These are phyloP conservation scores for Achlya flavicornis DNA, from an alignment of 2,888 invertebrate species.

Conservation along the genomic window DNA sequence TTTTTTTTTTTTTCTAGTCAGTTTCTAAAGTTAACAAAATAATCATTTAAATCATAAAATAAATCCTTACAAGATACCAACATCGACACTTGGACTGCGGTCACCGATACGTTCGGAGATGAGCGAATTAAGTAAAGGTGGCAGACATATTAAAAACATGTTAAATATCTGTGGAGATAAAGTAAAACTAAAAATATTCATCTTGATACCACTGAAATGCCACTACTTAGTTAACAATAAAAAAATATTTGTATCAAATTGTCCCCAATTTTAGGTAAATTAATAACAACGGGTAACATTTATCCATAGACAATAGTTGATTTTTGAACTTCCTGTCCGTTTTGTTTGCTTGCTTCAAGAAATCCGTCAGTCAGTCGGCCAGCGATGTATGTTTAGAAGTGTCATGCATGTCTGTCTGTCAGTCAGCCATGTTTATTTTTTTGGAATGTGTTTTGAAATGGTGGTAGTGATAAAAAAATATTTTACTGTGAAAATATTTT, in stretches of 20 bases:
- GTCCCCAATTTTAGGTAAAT: background rate
- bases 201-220: no score
- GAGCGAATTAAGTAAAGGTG: no score
- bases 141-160: no score
- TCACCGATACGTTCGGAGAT: no score
- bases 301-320: slow-evolving; percentile 40
- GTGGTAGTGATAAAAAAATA: slow-evolving; percentile 74
- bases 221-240: no score
- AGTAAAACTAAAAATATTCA: no score
- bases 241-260: slow-evolving; percentile 69
- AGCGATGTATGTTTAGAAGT: background rate
- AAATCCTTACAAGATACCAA: no score
- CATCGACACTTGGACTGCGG: no score
- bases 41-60: no score
- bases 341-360: background rate
- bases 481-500: slow-evolving; percentile 62
- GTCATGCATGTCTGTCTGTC: slow-evolving; percentile 32
- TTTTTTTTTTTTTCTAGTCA: no score
- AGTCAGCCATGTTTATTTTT: slow-evolving; percentile 82
- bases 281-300: background rate
- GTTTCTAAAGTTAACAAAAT: no score
- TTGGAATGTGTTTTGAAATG: slow-evolving; percentile 76
- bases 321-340: slow-evolving; percentile 1
- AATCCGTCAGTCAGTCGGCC: background rate
- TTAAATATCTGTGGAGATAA: no score